Base-by-base conservation (phyloP, 2,888 invertebrate species). In the Scaeva pyrastri region DNA sequence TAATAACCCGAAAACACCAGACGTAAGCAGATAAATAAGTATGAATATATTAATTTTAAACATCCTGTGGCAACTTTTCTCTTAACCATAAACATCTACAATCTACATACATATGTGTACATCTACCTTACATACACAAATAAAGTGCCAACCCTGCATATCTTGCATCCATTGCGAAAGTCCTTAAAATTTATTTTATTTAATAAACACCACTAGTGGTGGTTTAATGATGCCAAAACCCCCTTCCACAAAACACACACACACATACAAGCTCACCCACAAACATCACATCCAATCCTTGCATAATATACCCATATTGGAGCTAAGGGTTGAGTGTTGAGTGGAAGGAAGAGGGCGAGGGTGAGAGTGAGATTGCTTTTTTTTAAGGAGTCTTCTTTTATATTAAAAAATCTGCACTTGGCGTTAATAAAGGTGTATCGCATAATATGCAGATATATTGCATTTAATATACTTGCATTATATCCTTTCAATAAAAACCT, bases 141-240 rank as follows among this genome's bases (percentile, higher is more conserved):
- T 8, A 31, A 31, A 31, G 2, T 52, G 14, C 19, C 50, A 3
- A 21, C 21, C 14, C 8, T 23, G 21, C 14, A 21, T 64, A 43
- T 55, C 43, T 23, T 19, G 2, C n/a, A n/a, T 43, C 26, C 43
- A 31, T 55, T 11, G 19, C 31, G 8, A 70, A 68, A 55, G 83
- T 68, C 78, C 78, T 83, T 78, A 72, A 83, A 68, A 60, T 23
- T 52, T 66, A 73, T 78, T 83, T 66, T 70, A 70, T 80, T 75
- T 60, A 66, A 68, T 62, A 60, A 41, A 55, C 60, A 41, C 50
- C 55, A 52, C 26, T 23, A 64, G 55, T 26, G 39, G 75, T 45
- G 64, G 62, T 45, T 76, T 77, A 77, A 82, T 72, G 64, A 19
- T 39, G 39, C 14, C 12, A n/a, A n/a, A n/a, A n/a, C n/a, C n/a